Conservation (phyloP, 2,888 invertebrate genomes). For the Cecidostiba fungosa region DNA sequence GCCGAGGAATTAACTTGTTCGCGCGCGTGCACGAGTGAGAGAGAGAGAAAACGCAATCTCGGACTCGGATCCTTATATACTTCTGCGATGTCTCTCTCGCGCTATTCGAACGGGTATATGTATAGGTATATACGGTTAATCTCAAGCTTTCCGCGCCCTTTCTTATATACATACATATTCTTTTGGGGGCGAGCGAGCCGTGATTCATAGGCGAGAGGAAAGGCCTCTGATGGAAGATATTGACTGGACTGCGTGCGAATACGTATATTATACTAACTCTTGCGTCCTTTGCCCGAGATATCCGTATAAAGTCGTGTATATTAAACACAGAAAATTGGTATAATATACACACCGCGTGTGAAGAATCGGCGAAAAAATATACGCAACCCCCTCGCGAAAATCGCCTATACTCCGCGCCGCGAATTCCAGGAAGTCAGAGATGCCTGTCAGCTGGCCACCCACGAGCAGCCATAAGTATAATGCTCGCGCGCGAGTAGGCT, state of each 20-base stretch:
- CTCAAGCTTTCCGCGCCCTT: slow-evolving; percentile 61
- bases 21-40: slow-evolving; percentile 42
- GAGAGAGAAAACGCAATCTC: slow-evolving; percentile 66
- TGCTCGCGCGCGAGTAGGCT: slow-evolving; percentile 69
- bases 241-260: no score
- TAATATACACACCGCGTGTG: no score
- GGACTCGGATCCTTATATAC: slow-evolving; percentile 66
- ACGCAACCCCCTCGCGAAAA: slow-evolving; percentile 25
- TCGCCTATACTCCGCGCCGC: slow-evolving; percentile 53
- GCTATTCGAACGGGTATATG: slow-evolving; percentile 52
- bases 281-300: no score
- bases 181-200: background rate
- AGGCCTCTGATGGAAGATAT: background rate
- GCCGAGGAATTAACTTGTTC: slow-evolving; percentile 73
- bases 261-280: no score
- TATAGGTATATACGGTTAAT: slow-evolving; percentile 40
- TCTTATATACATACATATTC: slow-evolving; percentile 14
- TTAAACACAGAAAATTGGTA: no score
- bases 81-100: slow-evolving; percentile 63
- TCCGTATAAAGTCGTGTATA: no score
- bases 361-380: no score
- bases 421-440: slow-evolving; percentile 74
- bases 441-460: slow-evolving; percentile 75
- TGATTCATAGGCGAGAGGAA: slow-evolving; percentile 1
- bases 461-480: slow-evolving; percentile 79